phyloP scores from a whole-genome alignment of 2,797 vertebrate genomes.

The Poeciliopsis gracilis region DNA sequence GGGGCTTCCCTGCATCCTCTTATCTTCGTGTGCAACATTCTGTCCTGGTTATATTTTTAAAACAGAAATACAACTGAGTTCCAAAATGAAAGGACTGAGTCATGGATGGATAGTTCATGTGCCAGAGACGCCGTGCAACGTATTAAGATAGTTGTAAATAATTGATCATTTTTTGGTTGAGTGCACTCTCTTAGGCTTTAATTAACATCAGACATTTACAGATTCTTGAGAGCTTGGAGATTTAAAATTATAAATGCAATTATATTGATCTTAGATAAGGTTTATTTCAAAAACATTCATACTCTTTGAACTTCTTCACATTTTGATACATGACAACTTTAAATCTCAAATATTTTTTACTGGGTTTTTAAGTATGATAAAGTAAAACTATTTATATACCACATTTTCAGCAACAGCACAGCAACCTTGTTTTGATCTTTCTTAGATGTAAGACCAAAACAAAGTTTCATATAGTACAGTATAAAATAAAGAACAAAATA shows the following conservation, averaged over 20 bases:
- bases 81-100: slow-evolving; percentile 4
- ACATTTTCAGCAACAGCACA: too few relatives aligned
- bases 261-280: background rate
- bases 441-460: background rate
- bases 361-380: background rate
- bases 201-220: slow-evolving; percentile 30
- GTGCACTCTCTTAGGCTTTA: slow-evolving; percentile 17
- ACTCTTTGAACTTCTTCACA: background rate
- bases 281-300: background rate
- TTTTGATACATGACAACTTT: background rate
- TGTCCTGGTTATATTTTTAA: background rate
- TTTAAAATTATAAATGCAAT: background rate
- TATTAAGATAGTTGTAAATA: slow-evolving; percentile 14
- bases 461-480: background rate
- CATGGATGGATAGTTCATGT: slow-evolving; percentile 3
- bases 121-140: background rate
- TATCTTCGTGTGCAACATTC: slow-evolving; percentile 20
- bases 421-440: too few relatives aligned
- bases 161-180: slow-evolving; percentile 15
- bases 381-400: too few relatives aligned
- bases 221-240: slow-evolving; percentile 7
- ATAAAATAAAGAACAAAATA: background rate
- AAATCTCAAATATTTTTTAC: background rate
- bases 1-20: slow-evolving; percentile 21
- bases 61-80: slow-evolving; percentile 21